phyloP scores from a whole-genome alignment of 2,113 vertebrate genomes.

The Dipodomys merriami region DNA sequence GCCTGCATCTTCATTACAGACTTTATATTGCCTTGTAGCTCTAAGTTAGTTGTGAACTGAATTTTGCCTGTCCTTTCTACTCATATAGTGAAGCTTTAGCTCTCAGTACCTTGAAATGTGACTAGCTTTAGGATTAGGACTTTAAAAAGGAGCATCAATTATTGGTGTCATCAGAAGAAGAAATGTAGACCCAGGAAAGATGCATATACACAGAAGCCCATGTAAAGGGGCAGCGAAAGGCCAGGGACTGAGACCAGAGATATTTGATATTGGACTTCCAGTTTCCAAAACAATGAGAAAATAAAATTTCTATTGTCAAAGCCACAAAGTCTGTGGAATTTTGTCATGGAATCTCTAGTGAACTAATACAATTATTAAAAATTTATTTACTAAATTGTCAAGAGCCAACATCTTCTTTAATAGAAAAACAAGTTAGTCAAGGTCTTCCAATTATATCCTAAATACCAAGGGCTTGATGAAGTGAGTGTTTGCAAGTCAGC shows the following conservation, averaged over 20 bases:
- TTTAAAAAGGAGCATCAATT: not conserved
- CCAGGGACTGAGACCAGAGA: no score
- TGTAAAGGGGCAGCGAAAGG: not conserved
- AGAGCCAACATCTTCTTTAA: not conserved
- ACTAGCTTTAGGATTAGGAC: not conserved
- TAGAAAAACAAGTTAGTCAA: not conserved
- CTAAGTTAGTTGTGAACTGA: not conserved
- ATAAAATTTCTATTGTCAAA: not conserved
- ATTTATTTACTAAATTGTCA: not conserved
- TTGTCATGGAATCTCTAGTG: not conserved
- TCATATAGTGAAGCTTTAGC: not conserved
- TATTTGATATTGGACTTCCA: not conserved
- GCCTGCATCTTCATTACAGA: not conserved
- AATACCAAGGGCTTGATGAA: not conserved
- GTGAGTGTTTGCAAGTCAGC: not conserved
- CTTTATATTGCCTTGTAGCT: not conserved
- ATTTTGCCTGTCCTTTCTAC: not conserved
- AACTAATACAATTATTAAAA: not conserved
- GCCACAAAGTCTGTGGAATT: not conserved
- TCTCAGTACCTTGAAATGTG: not conserved
- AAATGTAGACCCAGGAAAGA: not conserved
- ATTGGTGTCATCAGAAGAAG: not conserved
- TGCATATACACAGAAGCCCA: not conserved
- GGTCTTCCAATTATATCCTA: not conserved
- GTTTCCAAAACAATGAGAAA: not conserved